Conservation (phyloP, 2,888 invertebrate species). For the Arge pagana region DNA sequence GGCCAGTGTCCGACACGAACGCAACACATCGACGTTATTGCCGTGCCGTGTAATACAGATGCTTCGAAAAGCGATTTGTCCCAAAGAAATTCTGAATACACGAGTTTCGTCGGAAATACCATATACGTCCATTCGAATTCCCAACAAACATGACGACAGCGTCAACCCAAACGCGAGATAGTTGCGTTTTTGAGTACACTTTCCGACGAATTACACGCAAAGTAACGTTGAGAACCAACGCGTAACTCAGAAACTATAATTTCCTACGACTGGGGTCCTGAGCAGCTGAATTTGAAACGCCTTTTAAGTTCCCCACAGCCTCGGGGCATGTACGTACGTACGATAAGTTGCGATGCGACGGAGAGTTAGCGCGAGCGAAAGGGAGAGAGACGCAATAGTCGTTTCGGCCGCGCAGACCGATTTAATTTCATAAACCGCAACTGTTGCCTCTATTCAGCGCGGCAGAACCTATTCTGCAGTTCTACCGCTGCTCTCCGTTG, state of each 20-base stretch:
- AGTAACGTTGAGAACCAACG: no score
- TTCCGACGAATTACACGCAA: no score
- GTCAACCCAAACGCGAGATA: no score
- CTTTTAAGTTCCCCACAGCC: constrained; percentile 28
- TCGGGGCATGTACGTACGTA: background rate
- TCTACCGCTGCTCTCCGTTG: no score
- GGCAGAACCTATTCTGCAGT: constrained; percentile 35
- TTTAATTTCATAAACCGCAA: constrained; percentile 59
- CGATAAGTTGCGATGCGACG: constrained; percentile 18
- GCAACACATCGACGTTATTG: constrained; percentile 40
- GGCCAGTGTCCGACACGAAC: constrained; percentile 39
- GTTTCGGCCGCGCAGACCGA: constrained; percentile 46
- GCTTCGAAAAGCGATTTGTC: background rate
- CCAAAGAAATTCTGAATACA: background rate
- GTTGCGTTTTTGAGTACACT: no score
- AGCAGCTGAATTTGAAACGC: constrained; percentile 21
- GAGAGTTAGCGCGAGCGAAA: constrained; percentile 22
- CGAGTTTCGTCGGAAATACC: no score
- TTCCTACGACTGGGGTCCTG: no score
- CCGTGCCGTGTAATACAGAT: constrained; percentile 23
- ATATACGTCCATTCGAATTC: no score
- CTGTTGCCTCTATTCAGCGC: constrained; percentile 55
- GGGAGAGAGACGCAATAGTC: constrained; percentile 23
- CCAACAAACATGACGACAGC: no score
- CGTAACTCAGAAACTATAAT: no score